phyloP scores from a whole-genome alignment of 2,797 vertebrate species.

The Acanthurus tractus region DNA sequence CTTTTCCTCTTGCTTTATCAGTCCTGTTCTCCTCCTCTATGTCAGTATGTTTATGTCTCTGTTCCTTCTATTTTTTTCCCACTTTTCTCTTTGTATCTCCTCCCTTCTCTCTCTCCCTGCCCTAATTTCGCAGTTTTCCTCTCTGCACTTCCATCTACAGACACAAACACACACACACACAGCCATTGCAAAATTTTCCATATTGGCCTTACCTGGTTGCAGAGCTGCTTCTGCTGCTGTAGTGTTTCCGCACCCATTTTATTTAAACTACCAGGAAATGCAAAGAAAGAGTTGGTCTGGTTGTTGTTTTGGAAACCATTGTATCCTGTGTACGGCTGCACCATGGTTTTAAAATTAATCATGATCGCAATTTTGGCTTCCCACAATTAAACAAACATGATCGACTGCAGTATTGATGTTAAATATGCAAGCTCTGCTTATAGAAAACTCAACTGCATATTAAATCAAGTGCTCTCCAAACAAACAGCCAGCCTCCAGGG shows the following conservation, averaged over 20 bases:
- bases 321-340: not conserved
- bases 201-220: slow-evolving; percentile 38
- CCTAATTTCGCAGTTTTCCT: slow-evolving; percentile 60
- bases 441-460: no score
- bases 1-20: slow-evolving; percentile 35
- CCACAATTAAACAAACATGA: no score
- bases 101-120: slow-evolving; percentile 36
- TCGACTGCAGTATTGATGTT: no score
- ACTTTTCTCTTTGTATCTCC: slow-evolving; percentile 39
- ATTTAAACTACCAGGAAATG: not conserved
- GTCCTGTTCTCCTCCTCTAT: slow-evolving; percentile 44
- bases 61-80: slow-evolving; percentile 37
- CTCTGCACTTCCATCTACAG: slow-evolving; percentile 21
- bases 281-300: not conserved
- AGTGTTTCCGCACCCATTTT: slow-evolving; percentile 34
- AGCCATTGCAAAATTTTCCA: slow-evolving; percentile 37
- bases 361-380: no score
- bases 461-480: no score
- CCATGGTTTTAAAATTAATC: no score
- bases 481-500: no score
- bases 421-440: no score
- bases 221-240: slow-evolving; percentile 39
- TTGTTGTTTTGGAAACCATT: not conserved
- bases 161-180: slow-evolving; percentile 7
- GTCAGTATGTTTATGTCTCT: slow-evolving; percentile 50